phyloP scores from a whole-genome alignment of 2,888 invertebrate species.

The Augiades crinisus region DNA sequence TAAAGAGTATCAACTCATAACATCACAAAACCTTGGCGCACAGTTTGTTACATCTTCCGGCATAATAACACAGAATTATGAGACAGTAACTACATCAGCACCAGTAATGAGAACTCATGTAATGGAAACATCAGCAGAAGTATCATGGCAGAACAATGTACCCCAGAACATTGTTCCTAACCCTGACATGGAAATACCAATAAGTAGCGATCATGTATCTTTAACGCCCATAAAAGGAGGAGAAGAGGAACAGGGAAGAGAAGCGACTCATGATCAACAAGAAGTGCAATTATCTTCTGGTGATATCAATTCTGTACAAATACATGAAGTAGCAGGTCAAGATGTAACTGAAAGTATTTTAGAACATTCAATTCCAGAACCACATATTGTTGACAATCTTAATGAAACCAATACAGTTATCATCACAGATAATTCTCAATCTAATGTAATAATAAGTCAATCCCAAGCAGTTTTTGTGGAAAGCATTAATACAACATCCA shows the following conservation, averaged over 20 bases:
- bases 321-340: neutral
- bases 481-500: neutral
- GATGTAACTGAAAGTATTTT: neutral
- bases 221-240: slow-evolving; percentile 15
- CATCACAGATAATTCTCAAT: neutral
- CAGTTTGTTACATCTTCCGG: slow-evolving; percentile 67
- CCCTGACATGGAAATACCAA: slow-evolving; percentile 29
- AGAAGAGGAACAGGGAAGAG: neutral
- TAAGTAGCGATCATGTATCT: slow-evolving; percentile 20
- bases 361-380: slow-evolving; percentile 1
- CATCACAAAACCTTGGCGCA: slow-evolving; percentile 57
- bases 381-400: neutral
- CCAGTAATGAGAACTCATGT: slow-evolving; percentile 71
- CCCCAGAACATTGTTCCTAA: slow-evolving; percentile 39
- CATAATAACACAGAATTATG: slow-evolving; percentile 67
- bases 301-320: slow-evolving; percentile 3
- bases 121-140: slow-evolving; percentile 50
- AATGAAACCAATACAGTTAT: slow-evolving; percentile 1
- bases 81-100: slow-evolving; percentile 65
- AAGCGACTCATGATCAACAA: slow-evolving; percentile 40
- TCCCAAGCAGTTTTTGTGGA: neutral
- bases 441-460: neutral
- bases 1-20: slow-evolving; percentile 77
- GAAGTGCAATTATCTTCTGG: slow-evolving; percentile 35
- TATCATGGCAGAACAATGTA: slow-evolving; percentile 54